Percentiles rank a stretch among this genome's conserved stretches.
Evolutionary conservation across 1,140 invertebrate genomes (phyloP).

Genomic region (Amphibalanus amphitrite): DNA sequence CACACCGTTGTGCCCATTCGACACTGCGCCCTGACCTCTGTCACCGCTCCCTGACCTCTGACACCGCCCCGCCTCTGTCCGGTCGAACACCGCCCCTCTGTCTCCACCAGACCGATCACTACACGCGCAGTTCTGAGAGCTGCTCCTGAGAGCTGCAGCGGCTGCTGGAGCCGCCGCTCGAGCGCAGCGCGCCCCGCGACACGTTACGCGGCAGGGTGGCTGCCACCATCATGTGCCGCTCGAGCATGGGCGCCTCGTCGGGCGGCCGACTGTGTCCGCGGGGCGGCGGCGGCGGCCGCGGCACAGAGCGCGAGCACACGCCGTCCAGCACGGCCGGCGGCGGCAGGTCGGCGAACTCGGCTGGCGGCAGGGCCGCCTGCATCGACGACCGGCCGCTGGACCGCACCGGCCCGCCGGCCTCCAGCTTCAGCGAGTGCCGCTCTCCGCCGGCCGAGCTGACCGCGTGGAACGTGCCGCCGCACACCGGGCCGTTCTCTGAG

Average conservation of each 20-base stretch:
- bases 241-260: conserved; percentile 15
- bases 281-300: conserved; percentile 16
- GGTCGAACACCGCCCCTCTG: no score
- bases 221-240: conserved; percentile 33
- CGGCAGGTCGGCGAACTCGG: conserved; percentile 22
- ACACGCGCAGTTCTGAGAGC: conserved; percentile 5
- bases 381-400: background rate
- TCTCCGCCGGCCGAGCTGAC: background rate
- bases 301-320: conserved; percentile 13
- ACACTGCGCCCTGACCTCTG: no score
- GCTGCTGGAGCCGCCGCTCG: background rate
- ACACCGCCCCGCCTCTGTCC: no score
- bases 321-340: conserved; percentile 14
- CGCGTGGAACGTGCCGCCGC: conserved; percentile 51
- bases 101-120: no score
- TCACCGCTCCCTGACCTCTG: no score
- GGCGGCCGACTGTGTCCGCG: conserved; percentile 8
- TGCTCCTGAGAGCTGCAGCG: conserved; percentile 1
- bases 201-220: background rate
- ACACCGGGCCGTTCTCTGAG: conserved; percentile 61
- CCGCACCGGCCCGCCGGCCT: background rate
- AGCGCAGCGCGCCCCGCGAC: no score
- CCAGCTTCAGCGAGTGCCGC: background rate
- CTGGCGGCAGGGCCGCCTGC: conserved; percentile 20
- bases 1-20: no score